Evolutionary conservation across 2,797 vertebrate species (phyloP).

Genomic region (Danio kyathit): DNA sequence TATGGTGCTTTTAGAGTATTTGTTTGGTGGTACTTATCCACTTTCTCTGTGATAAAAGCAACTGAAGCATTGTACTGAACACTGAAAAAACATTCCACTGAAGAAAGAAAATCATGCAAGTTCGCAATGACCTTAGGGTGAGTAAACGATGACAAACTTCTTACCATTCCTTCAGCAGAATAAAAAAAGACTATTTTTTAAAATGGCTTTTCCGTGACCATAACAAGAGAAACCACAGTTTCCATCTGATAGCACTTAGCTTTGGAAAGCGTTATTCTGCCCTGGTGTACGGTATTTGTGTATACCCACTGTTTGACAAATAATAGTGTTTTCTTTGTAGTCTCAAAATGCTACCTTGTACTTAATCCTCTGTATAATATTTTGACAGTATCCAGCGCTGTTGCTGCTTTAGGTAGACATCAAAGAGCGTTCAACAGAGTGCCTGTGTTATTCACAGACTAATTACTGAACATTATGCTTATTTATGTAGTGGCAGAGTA

Average conservation of each 20-base stretch:
- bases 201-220: neutral
- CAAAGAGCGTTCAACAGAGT: conserved; percentile 4
- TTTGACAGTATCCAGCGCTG: conserved; percentile 23
- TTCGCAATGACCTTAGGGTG: neutral
- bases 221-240: neutral
- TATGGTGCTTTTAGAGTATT: neutral
- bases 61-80: neutral
- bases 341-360: conserved; percentile 23
- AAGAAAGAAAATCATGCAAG: neutral
- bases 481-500: conserved; percentile 23
- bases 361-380: conserved; percentile 42
- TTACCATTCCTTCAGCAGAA: neutral
- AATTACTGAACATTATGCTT: conserved; percentile 41
- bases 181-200: neutral
- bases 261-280: neutral
- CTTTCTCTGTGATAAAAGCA: neutral
- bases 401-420: conserved; percentile 28
- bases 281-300: conserved; percentile 8
- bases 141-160: neutral
- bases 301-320: conserved; percentile 26
- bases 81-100: neutral
- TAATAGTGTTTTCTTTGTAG: conserved; percentile 36
- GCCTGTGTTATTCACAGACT: conserved; percentile 9
- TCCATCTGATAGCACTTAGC: conserved; percentile 20
- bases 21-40: neutral